phyloP scores from a whole-genome alignment of 2,797 vertebrate species.

The Acestrorhynchus altus region DNA sequence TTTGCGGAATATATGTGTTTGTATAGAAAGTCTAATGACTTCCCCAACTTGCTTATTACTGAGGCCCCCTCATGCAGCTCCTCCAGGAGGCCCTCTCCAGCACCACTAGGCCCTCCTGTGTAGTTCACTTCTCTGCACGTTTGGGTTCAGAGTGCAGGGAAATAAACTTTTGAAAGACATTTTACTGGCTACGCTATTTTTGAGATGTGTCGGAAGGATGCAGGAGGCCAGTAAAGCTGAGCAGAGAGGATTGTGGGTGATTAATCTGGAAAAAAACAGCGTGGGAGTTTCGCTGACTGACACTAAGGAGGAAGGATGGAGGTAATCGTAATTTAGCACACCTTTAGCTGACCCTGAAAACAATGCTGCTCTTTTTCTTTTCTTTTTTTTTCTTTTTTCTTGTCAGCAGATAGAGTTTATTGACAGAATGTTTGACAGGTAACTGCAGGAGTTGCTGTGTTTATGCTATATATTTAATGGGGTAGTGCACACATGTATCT shows the following conservation, averaged over 20 bases:
- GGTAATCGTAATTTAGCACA: slow-evolving; percentile 22
- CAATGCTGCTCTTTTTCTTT: not conserved
- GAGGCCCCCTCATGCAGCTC: slow-evolving; percentile 17
- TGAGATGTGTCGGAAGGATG: slow-evolving; percentile 17
- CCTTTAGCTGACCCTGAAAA: slow-evolving; percentile 5
- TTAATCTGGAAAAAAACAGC: slow-evolving; percentile 16
- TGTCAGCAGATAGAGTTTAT: slow-evolving; percentile 4
- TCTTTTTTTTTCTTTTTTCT: not conserved
- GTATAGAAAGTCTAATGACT: not conserved
- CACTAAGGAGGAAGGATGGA: not conserved
- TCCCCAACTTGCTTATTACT: slow-evolving; percentile 42
- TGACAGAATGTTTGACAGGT: slow-evolving; percentile 24
- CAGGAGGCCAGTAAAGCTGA: not conserved
- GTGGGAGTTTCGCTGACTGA: slow-evolving; percentile 17
- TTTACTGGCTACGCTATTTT: slow-evolving; percentile 21
- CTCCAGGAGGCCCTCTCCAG: slow-evolving; percentile 38
- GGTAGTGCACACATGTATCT: not conserved
- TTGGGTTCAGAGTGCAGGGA: slow-evolving; percentile 25
- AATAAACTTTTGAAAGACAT: slow-evolving; percentile 5
- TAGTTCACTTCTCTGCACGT: slow-evolving; percentile 43
- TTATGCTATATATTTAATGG: slow-evolving; percentile 26
- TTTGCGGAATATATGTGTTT: too few species aligned
- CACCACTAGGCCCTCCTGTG: not conserved
- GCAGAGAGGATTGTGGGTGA: slow-evolving; percentile 4
- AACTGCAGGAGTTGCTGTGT: slow-evolving; percentile 13